Evolutionary conservation across 2,797 vertebrate genomes (phyloP).

Genomic region (Meda fulgida): DNA sequence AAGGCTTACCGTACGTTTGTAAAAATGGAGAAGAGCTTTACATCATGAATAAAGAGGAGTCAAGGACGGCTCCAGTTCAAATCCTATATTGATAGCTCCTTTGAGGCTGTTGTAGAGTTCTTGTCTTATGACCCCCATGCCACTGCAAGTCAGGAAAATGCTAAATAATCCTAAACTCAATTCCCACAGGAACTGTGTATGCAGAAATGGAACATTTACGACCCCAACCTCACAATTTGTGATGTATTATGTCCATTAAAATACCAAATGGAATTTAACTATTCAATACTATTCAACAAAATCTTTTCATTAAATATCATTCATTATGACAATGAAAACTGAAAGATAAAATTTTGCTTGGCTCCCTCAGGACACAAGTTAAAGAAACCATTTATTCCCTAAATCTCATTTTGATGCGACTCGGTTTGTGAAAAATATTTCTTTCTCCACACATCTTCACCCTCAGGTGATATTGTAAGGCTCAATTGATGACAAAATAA

Average conservation of each 20-base stretch:
- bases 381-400: background rate
- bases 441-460: background rate
- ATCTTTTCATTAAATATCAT: constrained; percentile 17
- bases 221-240: background rate
- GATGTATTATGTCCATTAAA: constrained; percentile 22
- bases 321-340: constrained; percentile 35
- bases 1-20: background rate
- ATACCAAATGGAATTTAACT: constrained; percentile 14
- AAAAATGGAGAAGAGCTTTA: background rate
- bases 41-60: background rate
- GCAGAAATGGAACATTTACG: background rate
- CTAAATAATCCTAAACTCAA: background rate
- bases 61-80: background rate
- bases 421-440: background rate
- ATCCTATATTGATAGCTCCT: background rate
- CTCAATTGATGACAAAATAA: constrained; percentile 25
- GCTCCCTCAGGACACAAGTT: background rate
- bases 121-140: background rate
- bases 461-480: background rate
- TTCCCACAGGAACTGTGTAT: constrained; percentile 19
- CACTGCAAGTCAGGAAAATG: background rate
- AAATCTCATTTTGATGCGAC: background rate
- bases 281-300: constrained; percentile 25
- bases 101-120: background rate
- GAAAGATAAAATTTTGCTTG: background rate